Percentiles rank a stretch among this genome's conserved stretches.
phyloP scores from a whole-genome alignment of 2,797 vertebrate genomes.

The Muraenolepis orangiensis region DNA sequence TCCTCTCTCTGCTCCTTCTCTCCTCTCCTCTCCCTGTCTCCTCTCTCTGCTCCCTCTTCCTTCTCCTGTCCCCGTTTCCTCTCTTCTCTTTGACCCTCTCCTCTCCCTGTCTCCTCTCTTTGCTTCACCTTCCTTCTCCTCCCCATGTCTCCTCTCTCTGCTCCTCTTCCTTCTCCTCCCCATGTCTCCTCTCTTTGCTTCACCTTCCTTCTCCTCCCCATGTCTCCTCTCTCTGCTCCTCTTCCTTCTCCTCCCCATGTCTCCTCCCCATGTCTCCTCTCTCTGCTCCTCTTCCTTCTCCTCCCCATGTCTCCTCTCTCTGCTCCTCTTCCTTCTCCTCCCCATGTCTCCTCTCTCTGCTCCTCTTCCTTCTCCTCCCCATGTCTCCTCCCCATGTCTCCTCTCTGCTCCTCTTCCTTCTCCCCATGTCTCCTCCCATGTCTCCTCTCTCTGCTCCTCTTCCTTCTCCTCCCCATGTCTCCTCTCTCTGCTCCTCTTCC shows the following conservation, averaged over 20 bases:
- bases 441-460: background rate
- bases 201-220: background rate
- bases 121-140: background rate
- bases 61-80: background rate
- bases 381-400: too few relatives aligned
- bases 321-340: background rate
- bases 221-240: background rate
- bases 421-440: background rate
- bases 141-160: background rate
- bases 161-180: background rate
- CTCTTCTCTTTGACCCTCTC: background rate
- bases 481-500: background rate
- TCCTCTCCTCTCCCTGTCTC: background rate
- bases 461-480: too few relatives aligned
- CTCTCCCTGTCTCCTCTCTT: too few relatives aligned
- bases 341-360: background rate
- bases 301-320: constrained; percentile 1
- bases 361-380: background rate
- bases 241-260: background rate
- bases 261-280: too few relatives aligned
- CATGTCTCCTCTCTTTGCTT: constrained; percentile 15
- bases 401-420: background rate
- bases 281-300: background rate
- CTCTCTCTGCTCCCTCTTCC: background rate
- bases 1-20: background rate